phyloP scores from a whole-genome alignment of 2,797 vertebrate genomes.

The Crocodylus rhombifer region DNA sequence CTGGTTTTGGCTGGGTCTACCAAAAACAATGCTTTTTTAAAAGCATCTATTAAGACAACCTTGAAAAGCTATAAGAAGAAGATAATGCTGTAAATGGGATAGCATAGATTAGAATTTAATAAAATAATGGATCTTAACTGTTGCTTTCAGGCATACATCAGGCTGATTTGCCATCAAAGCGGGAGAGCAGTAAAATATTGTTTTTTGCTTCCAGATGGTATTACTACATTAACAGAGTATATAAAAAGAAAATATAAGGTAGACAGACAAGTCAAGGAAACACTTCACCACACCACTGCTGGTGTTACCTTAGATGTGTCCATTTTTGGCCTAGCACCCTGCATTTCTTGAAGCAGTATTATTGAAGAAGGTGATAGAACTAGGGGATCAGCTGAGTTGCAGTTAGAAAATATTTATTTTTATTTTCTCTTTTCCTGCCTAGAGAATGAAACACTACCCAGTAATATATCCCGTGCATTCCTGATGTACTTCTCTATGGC shows the following conservation, averaged over 20 bases:
- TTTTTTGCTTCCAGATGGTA: background rate
- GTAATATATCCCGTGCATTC: background rate
- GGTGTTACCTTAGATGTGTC: background rate
- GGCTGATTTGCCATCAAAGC: background rate
- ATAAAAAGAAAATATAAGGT: background rate
- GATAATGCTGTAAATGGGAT: background rate
- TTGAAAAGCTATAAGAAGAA: background rate
- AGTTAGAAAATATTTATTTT: background rate
- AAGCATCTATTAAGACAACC: background rate
- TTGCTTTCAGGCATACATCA: background rate
- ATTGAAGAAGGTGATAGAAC: background rate
- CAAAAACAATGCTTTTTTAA: background rate
- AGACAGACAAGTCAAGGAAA: background rate
- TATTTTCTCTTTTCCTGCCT: conserved; percentile 6
- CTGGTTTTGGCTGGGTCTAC: background rate
- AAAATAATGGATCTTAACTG: background rate
- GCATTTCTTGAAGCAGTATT: background rate
- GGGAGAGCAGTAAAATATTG: background rate
- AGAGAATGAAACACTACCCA: background rate
- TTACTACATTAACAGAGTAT: background rate
- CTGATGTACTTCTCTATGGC: background rate
- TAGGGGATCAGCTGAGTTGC: background rate
- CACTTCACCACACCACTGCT: background rate
- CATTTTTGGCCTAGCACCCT: background rate
- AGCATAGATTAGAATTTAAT: background rate